Base-by-base conservation (phyloP, 1,140 invertebrate species). In the Myzus persicae region DNA sequence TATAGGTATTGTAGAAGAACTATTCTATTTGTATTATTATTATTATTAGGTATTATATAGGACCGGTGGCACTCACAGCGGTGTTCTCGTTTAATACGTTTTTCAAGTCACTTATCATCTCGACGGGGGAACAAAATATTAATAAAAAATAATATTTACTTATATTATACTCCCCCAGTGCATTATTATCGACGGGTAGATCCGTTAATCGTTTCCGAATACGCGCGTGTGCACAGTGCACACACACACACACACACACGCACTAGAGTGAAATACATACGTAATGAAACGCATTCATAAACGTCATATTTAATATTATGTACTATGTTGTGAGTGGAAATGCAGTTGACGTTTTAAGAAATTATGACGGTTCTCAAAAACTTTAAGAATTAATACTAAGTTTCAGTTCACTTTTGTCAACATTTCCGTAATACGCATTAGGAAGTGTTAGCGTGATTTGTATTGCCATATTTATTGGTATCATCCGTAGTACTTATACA, bases 81-180 rank as follows among this genome's bases (percentile, higher is more conserved):
- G 84, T 85, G 84, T 85, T 85, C 84, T 85, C 40, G 42, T 85
- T 76, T 76, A 76, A 76, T 76, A 76, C 59, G 14, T 76, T n/a
- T 44, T 44, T 44, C 40, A 26, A 85, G 84, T 85, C 84, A 85
- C 84, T 85, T 85, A 44, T 85, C 84, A n/a, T 85, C 84, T 3
- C 84, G 84, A 44, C 84, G 84, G 42, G 84, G 84, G 84, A 85
- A 85, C 26, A n/a, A 85, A 85, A 44, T 85, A 85, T 85, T 85
- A 85, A 44, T 44, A 31, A 31, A 31, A 85, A 85, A 85, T 44
- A 85, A 85, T 85, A 85, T 85, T 85, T 85, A 85, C 84, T 85
- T 20, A 76, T 76, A 76, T 76, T 76, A 76, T 85, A 85, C 84
- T 46, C 31, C 84, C 84, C 59, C 84, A 31, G 40, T 7, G 84